phyloP scores from a whole-genome alignment of 2,113 vertebrate species.

The Bungarus multicinctus region DNA sequence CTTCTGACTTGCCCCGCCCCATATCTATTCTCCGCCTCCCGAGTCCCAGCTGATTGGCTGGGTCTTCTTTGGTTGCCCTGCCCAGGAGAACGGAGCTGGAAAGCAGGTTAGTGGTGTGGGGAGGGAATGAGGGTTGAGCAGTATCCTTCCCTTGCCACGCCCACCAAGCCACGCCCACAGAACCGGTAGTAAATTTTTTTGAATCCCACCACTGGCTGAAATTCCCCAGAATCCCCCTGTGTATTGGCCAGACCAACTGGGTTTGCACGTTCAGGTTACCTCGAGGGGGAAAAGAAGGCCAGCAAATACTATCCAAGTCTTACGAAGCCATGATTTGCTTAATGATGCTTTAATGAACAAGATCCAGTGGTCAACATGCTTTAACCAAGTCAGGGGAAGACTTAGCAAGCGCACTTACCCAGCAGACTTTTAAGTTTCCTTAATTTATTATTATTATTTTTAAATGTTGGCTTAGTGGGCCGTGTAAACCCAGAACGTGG shows the following conservation, averaged over 20 bases:
- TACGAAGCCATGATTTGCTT: background rate
- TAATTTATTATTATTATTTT: background rate
- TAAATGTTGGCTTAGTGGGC: background rate
- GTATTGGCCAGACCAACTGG: background rate
- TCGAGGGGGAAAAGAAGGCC: background rate
- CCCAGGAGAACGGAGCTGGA: too few relatives aligned
- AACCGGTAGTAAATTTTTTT: too few relatives aligned
- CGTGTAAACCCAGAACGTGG: background rate
- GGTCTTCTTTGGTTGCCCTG: too few relatives aligned
- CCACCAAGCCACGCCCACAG: too few relatives aligned
- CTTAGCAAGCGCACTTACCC: background rate
- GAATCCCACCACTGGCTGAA: too few relatives aligned
- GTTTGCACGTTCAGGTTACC: background rate
- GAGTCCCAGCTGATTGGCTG: too few relatives aligned
- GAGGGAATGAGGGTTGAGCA: too few relatives aligned
- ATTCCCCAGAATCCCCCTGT: too few relatives aligned
- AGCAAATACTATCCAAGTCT: background rate
- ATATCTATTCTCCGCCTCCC: too few relatives aligned
- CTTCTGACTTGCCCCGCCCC: too few relatives aligned
- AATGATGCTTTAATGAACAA: background rate
- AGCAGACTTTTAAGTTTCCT: background rate
- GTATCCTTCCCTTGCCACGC: too few relatives aligned
- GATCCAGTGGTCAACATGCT: background rate
- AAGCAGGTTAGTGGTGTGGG: too few relatives aligned
- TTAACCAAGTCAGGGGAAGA: background rate